Evolutionary conservation across 2,797 vertebrate genomes (phyloP).

Genomic region (Cercopithecus diana): DNA sequence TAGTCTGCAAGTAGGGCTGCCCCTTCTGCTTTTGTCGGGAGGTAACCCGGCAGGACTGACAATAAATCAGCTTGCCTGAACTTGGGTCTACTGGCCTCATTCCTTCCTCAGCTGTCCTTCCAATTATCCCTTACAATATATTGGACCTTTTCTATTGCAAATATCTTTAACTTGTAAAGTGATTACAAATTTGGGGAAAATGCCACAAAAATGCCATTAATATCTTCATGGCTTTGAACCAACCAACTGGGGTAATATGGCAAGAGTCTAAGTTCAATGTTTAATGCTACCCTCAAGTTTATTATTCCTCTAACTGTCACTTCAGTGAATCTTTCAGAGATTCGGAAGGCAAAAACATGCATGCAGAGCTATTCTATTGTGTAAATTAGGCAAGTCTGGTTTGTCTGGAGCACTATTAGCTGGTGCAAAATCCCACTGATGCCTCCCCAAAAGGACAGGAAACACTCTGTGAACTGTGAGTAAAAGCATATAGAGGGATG

Average conservation of each 20-base stretch:
- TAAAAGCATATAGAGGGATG: constrained; percentile 85
- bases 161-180: constrained; percentile 82
- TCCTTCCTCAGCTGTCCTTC: too few relatives aligned
- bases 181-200: constrained; percentile 83
- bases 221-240: constrained; percentile 90
- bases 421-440: constrained; percentile 90
- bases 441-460: constrained; percentile 90
- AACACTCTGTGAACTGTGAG: constrained; percentile 86
- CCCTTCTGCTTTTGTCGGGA: too few relatives aligned
- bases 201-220: constrained; percentile 86
- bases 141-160: constrained; percentile 77
- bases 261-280: constrained; percentile 89
- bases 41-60: too few relatives aligned
- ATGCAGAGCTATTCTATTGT: constrained; percentile 86
- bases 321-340: constrained; percentile 82
- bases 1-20: too few relatives aligned
- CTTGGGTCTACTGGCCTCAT: too few relatives aligned
- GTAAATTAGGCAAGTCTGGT: constrained; percentile 90
- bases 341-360: constrained; percentile 87
- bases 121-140: too few relatives aligned
- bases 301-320: constrained; percentile 83
- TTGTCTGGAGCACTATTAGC: constrained; percentile 88
- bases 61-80: too few relatives aligned
- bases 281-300: constrained; percentile 87
- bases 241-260: constrained; percentile 91